Conservation (phyloP, 2,113 vertebrate species). For the Neolamprologus toae region DNA sequence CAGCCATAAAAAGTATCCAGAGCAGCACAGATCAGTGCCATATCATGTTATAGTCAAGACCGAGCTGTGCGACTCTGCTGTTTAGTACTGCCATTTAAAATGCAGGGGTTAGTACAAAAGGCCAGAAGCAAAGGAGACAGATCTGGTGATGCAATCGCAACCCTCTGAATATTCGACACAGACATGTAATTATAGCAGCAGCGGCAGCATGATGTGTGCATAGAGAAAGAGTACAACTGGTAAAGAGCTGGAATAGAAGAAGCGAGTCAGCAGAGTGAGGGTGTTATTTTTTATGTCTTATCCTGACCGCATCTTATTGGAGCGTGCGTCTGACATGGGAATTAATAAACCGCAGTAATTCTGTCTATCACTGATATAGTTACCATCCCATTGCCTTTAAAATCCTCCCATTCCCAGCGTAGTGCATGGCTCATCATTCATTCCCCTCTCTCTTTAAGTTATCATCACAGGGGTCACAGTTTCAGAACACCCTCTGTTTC, state of each 20-base stretch:
- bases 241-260: neutral
- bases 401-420: neutral
- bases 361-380: slow-evolving; percentile 42
- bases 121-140: slow-evolving; percentile 31
- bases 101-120: neutral
- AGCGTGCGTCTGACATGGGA: neutral
- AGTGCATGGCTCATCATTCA: neutral
- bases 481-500: slow-evolving; percentile 15
- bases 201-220: slow-evolving; percentile 35
- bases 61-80: neutral
- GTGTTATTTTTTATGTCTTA: neutral
- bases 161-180: slow-evolving; percentile 43
- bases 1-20: neutral
- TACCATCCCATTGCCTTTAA: slow-evolving; percentile 28
- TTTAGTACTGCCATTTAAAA: slow-evolving; percentile 17
- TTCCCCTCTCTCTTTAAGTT: neutral
- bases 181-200: slow-evolving; percentile 47
- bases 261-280: neutral
- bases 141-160: slow-evolving; percentile 15
- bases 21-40: neutral
- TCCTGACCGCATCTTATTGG: neutral
- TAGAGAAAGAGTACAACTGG: slow-evolving; percentile 3
- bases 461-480: slow-evolving; percentile 39
- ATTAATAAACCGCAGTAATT: slow-evolving; percentile 38
- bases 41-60: neutral